These are phyloP conservation scores for Drosophila erecta DNA, from an alignment of 1,140 invertebrate species.

Conservation along the genomic window DNA sequence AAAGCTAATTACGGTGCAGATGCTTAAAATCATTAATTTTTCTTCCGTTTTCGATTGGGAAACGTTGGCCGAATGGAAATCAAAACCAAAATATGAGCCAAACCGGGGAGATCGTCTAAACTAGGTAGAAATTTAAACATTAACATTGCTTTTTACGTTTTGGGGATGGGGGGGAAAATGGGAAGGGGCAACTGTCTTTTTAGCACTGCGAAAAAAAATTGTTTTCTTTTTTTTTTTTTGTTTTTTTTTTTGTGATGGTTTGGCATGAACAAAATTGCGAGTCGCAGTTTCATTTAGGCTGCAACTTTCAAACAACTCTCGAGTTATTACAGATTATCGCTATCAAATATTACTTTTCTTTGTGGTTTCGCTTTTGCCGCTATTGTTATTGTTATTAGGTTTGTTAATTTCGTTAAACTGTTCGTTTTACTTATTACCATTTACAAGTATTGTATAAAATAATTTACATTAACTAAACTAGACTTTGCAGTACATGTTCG, in stretches of 20 bases:
- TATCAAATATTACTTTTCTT: slow-evolving; percentile 32
- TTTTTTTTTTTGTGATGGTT: slow-evolving; percentile 39
- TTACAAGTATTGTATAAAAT: slow-evolving; percentile 75
- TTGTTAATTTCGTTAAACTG: slow-evolving; percentile 54
- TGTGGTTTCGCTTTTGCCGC: slow-evolving; percentile 31
- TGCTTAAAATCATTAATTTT: slow-evolving; percentile 41
- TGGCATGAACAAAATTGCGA: slow-evolving; percentile 63
- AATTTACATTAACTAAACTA: slow-evolving; percentile 83
- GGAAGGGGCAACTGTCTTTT: slow-evolving; percentile 30
- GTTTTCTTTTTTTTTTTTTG: not conserved
- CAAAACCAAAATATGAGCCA: slow-evolving; percentile 47
- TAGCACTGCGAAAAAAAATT: slow-evolving; percentile 32
- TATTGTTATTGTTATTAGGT: slow-evolving; percentile 30
- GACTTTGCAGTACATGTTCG: slow-evolving; percentile 40
- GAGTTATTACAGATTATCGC: slow-evolving; percentile 66
- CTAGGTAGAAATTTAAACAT: slow-evolving; percentile 59
- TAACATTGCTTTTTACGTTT: slow-evolving; percentile 51
- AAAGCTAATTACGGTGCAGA: slow-evolving; percentile 74
- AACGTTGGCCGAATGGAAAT: slow-evolving; percentile 22
- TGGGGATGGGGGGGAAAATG: not conserved
- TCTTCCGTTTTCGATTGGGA: slow-evolving; percentile 42
- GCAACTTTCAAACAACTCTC: slow-evolving; percentile 70
- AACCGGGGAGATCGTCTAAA: slow-evolving; percentile 65
- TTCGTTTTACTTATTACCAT: slow-evolving; percentile 65
- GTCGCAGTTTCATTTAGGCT: slow-evolving; percentile 4